phyloP scores from a whole-genome alignment of 2,113 vertebrate species.

The Ammospiza caudacuta region DNA sequence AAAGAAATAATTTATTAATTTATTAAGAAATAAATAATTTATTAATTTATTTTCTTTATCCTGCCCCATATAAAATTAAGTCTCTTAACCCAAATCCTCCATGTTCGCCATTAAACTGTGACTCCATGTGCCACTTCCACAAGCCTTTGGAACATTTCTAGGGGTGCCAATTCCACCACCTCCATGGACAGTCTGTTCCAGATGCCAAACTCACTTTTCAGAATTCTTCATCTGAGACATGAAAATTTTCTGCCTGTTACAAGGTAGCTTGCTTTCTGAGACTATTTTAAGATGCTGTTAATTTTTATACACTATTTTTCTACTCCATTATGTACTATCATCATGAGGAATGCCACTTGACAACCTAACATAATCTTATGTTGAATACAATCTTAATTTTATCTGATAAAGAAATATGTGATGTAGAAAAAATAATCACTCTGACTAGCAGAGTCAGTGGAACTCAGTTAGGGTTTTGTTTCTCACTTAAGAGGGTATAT shows the following conservation, averaged over 20 bases:
- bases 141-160: background rate
- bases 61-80: background rate
- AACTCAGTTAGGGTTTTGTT: background rate
- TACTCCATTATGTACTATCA: background rate
- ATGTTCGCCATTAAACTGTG: background rate
- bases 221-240: background rate
- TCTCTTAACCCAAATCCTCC: background rate
- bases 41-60: background rate
- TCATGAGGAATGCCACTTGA: background rate
- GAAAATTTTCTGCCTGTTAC: background rate
- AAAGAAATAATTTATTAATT: background rate
- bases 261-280: background rate
- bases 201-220: background rate
- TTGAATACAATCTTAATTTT: background rate
- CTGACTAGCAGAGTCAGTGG: background rate
- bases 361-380: background rate
- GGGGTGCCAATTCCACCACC: background rate
- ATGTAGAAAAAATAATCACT: background rate
- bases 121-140: background rate
- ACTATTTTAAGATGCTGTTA: background rate
- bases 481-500: background rate
- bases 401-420: background rate
- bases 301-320: background rate
- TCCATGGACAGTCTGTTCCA: background rate
- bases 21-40: background rate